A percentile compares a stretch with the other conserved stretches of the same genome.
phyloP scores from a whole-genome alignment of 2,113 vertebrate genomes.

The Morone saxatilis region DNA sequence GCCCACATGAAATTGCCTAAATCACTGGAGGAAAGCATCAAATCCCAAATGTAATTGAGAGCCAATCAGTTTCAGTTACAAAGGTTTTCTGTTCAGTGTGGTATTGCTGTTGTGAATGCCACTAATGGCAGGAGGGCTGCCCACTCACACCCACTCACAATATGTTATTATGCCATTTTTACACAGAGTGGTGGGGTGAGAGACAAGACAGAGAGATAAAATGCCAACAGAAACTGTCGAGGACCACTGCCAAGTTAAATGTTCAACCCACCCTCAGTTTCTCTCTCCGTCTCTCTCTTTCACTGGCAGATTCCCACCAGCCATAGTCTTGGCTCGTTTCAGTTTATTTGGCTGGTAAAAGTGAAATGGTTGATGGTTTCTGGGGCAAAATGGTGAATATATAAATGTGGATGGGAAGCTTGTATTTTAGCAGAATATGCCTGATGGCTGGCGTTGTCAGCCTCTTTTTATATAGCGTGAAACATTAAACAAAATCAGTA shows the following conservation, averaged over 20 bases:
- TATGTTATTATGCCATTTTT: constrained; percentile 42
- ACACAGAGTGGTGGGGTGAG: not conserved
- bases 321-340: not conserved
- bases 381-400: not conserved
- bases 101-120: not conserved
- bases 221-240: not conserved
- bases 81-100: not conserved
- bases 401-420: not conserved
- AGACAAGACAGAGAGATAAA: not conserved
- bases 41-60: constrained; percentile 49
- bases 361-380: not conserved
- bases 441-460: not conserved
- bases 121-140: constrained; percentile 29
- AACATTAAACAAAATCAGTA: not conserved
- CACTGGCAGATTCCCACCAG: not conserved
- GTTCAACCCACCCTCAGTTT: not conserved
- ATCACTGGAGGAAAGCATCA: constrained; percentile 44
- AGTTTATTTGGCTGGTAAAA: not conserved
- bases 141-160: constrained; percentile 55
- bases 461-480: too few species aligned
- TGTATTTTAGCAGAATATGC: not conserved
- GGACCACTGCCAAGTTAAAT: constrained; percentile 33
- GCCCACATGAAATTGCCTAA: constrained; percentile 44
- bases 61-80: constrained; percentile 51
- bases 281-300: not conserved